Conservation (phyloP, 2,888 invertebrate species). For the Tipula helvola region DNA sequence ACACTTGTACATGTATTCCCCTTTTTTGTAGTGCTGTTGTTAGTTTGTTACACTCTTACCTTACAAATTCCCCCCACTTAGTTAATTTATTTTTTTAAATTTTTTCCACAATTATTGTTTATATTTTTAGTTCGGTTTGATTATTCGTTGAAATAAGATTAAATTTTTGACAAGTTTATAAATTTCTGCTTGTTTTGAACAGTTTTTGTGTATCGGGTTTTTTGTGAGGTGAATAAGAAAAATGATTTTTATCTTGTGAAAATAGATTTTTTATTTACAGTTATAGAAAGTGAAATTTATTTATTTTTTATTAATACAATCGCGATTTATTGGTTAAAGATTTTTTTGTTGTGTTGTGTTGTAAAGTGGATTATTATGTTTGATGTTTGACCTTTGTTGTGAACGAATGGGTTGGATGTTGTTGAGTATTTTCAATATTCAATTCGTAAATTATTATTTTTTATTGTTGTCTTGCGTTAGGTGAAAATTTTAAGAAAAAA, state of each 20-base stretch:
- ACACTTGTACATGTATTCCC: not conserved
- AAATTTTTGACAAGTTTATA: not conserved
- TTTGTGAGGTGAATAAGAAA: not conserved
- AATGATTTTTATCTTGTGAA: not conserved
- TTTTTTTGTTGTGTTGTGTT: not conserved
- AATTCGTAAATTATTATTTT: not conserved
- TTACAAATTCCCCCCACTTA: not conserved
- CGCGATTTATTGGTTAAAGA: not conserved
- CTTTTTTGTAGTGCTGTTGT: not conserved
- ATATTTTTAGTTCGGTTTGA: not conserved
- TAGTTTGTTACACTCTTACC: not conserved
- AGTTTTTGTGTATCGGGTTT: not conserved
- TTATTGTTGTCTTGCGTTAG: not conserved
- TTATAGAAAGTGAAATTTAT: not conserved
- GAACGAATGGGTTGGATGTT: not conserved
- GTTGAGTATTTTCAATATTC: not conserved
- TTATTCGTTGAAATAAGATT: not conserved
- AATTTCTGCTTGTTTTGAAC: not conserved
- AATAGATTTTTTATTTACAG: not conserved
- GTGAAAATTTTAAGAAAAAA: not conserved
- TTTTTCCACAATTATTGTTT: not conserved
- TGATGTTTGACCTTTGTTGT: not conserved
- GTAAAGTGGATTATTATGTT: not conserved
- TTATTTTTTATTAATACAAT: not conserved
- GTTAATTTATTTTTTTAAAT: not conserved